phyloP scores from a whole-genome alignment of 2,888 invertebrate species.

The Busseola fusca region DNA sequence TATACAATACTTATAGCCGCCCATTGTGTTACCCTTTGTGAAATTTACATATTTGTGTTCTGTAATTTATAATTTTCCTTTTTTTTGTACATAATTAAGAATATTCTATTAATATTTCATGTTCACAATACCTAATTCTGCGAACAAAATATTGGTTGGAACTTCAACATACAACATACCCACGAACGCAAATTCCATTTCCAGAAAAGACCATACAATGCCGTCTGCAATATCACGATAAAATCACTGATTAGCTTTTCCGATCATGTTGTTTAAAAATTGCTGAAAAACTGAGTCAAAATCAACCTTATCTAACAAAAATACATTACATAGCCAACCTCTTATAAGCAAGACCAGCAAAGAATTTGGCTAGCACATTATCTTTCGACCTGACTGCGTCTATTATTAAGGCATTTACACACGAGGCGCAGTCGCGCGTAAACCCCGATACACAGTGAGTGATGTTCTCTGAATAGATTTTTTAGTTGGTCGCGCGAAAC shows the following conservation, averaged over 20 bases:
- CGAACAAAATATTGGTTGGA: not conserved
- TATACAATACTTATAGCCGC: too few species aligned
- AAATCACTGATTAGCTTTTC: conserved; percentile 6
- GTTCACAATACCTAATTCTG: not conserved
- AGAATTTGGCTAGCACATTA: conserved; percentile 51
- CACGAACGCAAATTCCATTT: not conserved
- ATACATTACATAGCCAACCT: conserved; percentile 44
- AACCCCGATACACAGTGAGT: conserved; percentile 64
- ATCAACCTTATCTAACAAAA: conserved; percentile 22
- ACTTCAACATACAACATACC: not conserved
- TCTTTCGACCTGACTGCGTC: conserved; percentile 71
- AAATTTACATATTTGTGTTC: too few species aligned
- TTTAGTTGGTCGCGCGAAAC: conserved; percentile 44
- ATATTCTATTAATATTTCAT: not conserved
- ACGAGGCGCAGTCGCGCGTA: conserved; percentile 63
- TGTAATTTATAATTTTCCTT: too few species aligned
- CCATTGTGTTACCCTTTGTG: too few species aligned
- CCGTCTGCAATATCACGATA: not conserved
- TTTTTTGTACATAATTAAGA: too few species aligned
- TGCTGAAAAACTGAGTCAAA: not conserved
- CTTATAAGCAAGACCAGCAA: conserved; percentile 41
- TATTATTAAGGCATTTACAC: conserved; percentile 67
- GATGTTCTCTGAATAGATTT: conserved; percentile 55
- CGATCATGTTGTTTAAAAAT: conserved; percentile 1
- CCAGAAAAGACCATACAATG: not conserved